These are phyloP conservation scores for Dolomedes plantarius DNA, from an alignment of 2,888 invertebrate genomes.

Conservation along the genomic window DNA sequence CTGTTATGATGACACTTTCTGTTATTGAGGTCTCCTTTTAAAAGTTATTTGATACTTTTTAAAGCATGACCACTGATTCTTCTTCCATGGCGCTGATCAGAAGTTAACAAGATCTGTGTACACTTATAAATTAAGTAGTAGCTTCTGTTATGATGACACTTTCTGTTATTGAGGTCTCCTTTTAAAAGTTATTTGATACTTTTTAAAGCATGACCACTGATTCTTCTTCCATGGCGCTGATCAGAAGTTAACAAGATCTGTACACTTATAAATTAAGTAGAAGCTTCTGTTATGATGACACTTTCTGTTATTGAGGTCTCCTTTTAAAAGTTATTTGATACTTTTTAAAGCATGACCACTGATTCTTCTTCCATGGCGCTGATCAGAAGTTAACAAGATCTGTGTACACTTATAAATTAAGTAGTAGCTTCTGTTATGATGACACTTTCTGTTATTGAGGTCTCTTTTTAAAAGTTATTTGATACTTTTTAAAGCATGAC, in stretches of 20 bases:
- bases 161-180: neutral
- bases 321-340: neutral
- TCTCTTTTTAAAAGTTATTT: neutral
- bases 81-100: conserved; percentile 51
- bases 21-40: neutral
- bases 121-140: no score
- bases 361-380: conserved; percentile 51
- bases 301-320: conserved; percentile 5
- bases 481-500: neutral
- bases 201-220: conserved; percentile 19
- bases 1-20: conserved; percentile 17
- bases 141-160: conserved; percentile 20
- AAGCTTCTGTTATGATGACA: conserved; percentile 22
- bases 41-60: no score
- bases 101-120: no score
- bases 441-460: conserved; percentile 10
- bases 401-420: no score
- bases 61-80: conserved; percentile 16
- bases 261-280: no score
- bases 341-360: neutral
- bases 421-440: conserved; percentile 21
- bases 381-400: no score
- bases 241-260: no score
- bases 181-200: neutral
- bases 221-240: conserved; percentile 50